Base-by-base conservation (phyloP, 2,888 invertebrate species). In the Melangyna quadrimaculata region DNA sequence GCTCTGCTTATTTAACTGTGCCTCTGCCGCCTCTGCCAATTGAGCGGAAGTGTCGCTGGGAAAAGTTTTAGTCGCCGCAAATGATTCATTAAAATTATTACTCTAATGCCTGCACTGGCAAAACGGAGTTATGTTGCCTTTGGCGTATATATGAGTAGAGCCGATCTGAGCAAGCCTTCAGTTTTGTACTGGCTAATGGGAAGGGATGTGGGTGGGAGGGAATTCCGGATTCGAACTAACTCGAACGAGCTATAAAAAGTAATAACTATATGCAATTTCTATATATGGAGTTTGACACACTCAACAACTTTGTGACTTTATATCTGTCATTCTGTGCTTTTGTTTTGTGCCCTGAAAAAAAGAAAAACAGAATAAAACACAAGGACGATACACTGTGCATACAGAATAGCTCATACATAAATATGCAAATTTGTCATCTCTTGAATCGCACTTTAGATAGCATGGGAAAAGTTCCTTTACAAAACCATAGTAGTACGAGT, bases 51-150 rank as follows among this genome's bases (percentile, higher is more conserved):
- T 86, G 86, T 86, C 86, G 86, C 80, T 86, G 81, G 72, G 77
- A 73, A 86, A 86, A 86, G 72, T 86, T 86, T 80, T 81, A 81
- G 80, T 81, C 78, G 75, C 80, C 72, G 57, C 86, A 86, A 86
- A 86, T 86, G 86, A 80, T 86, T 86, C 86, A 86, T 86, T 86
- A 86, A 86, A 86, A 86, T 86, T 86, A 86, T 86, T 81, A 86
- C 86, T 86, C 80, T 73, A 72, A 45, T 45, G 27, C 24, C 40
- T 45, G 27, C 3, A 4, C 29, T 45, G 32, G 19, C 29, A 72
- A 73, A 78, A 78, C 70, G 43, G 70, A 73, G 81, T 86, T 78
- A 80, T 77, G 77, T 73, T 78, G 80, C 86, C 80, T 61, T 65
- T 65, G 80, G 86, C 80, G n/a, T n/a, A 74, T 80, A 73, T 65